Evolutionary conservation across 2,113 vertebrate genomes (phyloP), one percentile per base, ranked within the genome.

Genomic region (Empidonax alnorum): DNA sequence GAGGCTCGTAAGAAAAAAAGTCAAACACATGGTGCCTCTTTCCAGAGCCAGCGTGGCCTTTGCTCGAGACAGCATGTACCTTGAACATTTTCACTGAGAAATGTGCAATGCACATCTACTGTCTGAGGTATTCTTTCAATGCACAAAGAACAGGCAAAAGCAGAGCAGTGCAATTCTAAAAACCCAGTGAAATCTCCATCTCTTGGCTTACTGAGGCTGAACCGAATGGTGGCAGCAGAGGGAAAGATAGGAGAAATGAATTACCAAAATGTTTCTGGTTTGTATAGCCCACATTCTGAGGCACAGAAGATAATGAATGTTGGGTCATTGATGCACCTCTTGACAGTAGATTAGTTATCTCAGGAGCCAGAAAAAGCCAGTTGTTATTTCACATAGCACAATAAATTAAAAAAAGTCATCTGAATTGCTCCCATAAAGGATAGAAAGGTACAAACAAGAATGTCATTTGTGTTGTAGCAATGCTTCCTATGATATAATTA

Each of bases 161-260:
- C 13, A 82, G 17, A 47, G 25, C 12, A 71, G 12, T 12, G 33
- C 10, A 63, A 24, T 39, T 39, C 14, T 61, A 50, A 84, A 88
- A 86, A 2, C 14, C 7, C 11, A 7, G 17, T 28, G 3, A 49
- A 12, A 20, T 72, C n/a, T 44, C 17, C 0, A n/a, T 25, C 6
- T 37, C 33, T 49, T 66, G 46, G 50, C 5, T 79, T 87, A 37
- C 14, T 89, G 65, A 83, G 0, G 3, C 59, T 84, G 30, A 79
- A 53, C 80, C 73, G 0, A 81, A 18, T 11, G 91, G 71, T 72
- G 94, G 89, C 83, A 96, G 95, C 49, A 96, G 59, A 95, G 87
- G 25, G 63, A 90, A 83, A 79, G 55, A 59, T 2, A 65, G 50
- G 19, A 69, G 28, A 78, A 76, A 68, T 1, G 0, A 72, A 35